Evolutionary conservation across 2,888 invertebrate genomes (phyloP), one percentile per base, ranked within the genome.

Genomic region (Gandaritis pyraliata): DNA sequence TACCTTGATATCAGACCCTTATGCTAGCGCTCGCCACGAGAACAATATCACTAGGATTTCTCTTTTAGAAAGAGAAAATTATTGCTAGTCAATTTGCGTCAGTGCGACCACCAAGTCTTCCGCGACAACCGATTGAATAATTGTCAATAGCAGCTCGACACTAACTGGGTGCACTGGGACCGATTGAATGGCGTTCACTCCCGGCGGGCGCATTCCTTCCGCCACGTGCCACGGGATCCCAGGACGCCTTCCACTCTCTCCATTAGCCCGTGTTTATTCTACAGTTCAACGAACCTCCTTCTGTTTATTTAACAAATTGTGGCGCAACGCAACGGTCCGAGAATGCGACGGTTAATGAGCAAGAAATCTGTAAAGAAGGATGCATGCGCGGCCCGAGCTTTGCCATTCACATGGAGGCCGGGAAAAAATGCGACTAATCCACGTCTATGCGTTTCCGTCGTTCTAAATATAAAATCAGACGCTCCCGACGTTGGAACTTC

Each of bases 341-440:
- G 68, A 71, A 71, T 68, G 70, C 52, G 58, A 69, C 71, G 65
- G 65, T 78, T 86, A 85, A 88, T 86, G 85, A 82, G 81, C 83
- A 72, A 85, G 62, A 62, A 62, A 62, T 46, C 54, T 63, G 53
- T 48, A 33, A 48, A 48, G 49, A 56, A 30, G 61, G 81, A 82
- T 83, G 87, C 85, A 56, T 58, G 8, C 55, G 11, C 50, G 83
- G 83, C 75, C 51, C 68, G 78, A 74, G 84, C 85, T 79, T 82
- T 87, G 80, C 78, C 89, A 88, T 90, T 91, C 90, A 88, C 83
- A 85, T 83, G 85, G 87, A 88, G 86, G 88, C 82, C 86, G 81
- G 73, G 73, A 79, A 85, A 83, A 81, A 82, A 80, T 76, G 73
- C 75, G 72, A 63, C 67, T 67, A 54, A 60, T 61, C 65, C 68